Conservation (phyloP, 92 coral and sea anemone genomes). For the Palythoa grandiflora region DNA sequence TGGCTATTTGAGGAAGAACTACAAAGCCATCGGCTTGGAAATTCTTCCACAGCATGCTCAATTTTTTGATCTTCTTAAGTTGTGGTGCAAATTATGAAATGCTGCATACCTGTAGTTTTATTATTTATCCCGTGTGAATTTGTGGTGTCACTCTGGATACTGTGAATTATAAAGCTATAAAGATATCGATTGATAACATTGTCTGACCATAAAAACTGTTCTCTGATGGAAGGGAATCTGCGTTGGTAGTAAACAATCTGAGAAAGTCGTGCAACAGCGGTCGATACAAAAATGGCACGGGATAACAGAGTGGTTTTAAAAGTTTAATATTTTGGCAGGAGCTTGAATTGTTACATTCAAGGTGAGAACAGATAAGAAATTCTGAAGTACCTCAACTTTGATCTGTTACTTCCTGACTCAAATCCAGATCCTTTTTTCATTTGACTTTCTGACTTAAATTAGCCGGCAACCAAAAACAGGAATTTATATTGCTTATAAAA, state of each 20-base stretch:
- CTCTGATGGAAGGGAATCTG: neutral
- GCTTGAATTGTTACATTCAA: neutral
- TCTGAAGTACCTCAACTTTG: neutral
- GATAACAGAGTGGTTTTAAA: neutral
- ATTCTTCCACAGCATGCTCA: neutral
- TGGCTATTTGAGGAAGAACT: neutral
- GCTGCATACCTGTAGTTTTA: neutral
- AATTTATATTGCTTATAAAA: neutral
- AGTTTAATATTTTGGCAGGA: neutral
- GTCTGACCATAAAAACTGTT: conserved; percentile 14
- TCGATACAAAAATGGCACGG: neutral
- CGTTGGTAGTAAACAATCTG: neutral
- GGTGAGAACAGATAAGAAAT: neutral
- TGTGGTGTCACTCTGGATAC: neutral
- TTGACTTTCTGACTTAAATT: neutral
- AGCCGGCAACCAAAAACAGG: conserved; percentile 4
- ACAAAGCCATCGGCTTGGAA: neutral
- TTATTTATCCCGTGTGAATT: neutral
- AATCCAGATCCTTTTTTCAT: neutral
- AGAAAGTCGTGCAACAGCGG: neutral
- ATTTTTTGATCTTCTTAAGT: neutral
- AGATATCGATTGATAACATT: neutral
- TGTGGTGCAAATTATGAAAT: neutral
- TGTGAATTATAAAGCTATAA: conserved; percentile 1
- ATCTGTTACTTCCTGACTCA: neutral